Evolutionary conservation across 2,888 invertebrate species (phyloP).

Genomic region (Lasioglossum vierecki): DNA sequence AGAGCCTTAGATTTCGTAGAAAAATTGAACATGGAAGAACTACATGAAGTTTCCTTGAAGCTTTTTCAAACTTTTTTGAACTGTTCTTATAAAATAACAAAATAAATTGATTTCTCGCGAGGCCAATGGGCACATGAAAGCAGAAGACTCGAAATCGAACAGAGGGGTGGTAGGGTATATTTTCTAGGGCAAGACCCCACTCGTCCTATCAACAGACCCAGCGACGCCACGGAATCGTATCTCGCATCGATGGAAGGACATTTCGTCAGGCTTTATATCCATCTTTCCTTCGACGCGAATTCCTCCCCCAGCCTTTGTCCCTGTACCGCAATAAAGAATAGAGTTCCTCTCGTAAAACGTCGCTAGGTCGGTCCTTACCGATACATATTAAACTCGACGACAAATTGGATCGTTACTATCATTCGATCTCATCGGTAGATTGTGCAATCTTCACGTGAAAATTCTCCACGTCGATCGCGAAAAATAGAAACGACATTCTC

Average conservation of each 20-base stretch:
- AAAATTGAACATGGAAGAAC: no score
- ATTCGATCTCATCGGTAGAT: neutral
- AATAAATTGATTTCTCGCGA: neutral
- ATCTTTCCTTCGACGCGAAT: slow-evolving; percentile 31
- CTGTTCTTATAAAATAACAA: neutral
- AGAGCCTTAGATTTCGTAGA: no score
- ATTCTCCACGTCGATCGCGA: neutral
- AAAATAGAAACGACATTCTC: neutral
- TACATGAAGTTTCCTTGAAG: no score
- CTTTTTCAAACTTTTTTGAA: neutral
- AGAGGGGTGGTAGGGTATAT: slow-evolving; percentile 31
- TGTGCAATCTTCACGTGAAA: neutral
- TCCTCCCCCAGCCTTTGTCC: slow-evolving; percentile 16
- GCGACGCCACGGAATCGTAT: slow-evolving; percentile 50
- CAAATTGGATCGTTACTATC: neutral
- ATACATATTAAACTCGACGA: neutral
- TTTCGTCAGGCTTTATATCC: slow-evolving; percentile 40
- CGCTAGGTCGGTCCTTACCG: neutral
- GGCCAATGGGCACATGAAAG: neutral
- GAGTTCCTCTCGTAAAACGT: slow-evolving; percentile 6
- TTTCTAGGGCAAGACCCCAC: slow-evolving; percentile 47
- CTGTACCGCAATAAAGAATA: slow-evolving; percentile 24
- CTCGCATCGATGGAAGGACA: slow-evolving; percentile 36
- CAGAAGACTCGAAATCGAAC: neutral
- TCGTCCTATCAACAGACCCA: slow-evolving; percentile 43